Evolutionary conservation across 2,797 vertebrate species (phyloP), one percentile per base, ranked within the genome.

Genomic region (Gallirallus australis): DNA sequence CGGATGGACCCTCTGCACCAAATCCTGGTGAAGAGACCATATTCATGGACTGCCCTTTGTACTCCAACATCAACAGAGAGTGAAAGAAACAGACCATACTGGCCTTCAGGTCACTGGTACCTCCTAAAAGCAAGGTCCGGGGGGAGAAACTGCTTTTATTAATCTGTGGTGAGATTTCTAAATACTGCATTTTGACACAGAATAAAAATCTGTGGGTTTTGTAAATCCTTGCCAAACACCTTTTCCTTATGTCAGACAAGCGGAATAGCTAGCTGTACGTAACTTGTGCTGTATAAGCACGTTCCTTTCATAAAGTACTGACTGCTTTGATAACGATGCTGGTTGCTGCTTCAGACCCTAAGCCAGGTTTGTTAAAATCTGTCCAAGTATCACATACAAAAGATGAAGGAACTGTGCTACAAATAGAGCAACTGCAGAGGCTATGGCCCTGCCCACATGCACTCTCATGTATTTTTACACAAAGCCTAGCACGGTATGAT

Each of bases 351-450:
- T 78, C 71, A 87, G 75, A 80, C 24, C 57, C 45, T 31, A 82
- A 86, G 33, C 23, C 64, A 89, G 83, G 60, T 95, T 92, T 77
- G 71, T 82, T 87, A 84, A 93, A 94, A 92, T 70, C 78, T 80
- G 45, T 50, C 79, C 54, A 75, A 89, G 78, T 52, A 92, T 18
- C 65, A 40, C 52, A 71, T 15, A 90, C 12, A 68, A 78, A 89
- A 94, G 79, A 87, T 31, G 93, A 92, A 93, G 71, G 65, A 91
- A n/a, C 75, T 40, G 11, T 83, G 89, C 96, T 84, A 94, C 94
- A 96, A 97, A 96, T 33, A 94, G 64, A 94, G 80, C 91, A 96
- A 95, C 84, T 90, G 94, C 94, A 97, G 96, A 92, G 89, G 72
- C 84, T 93, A 68, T 0, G 1, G 95, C 84, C 84, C 65, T 93